A percentile compares a stretch with the other conserved stretches of the same genome.
phyloP scores from a whole-genome alignment of 2,888 invertebrate genomes.

The Calliphora vomitoria region DNA sequence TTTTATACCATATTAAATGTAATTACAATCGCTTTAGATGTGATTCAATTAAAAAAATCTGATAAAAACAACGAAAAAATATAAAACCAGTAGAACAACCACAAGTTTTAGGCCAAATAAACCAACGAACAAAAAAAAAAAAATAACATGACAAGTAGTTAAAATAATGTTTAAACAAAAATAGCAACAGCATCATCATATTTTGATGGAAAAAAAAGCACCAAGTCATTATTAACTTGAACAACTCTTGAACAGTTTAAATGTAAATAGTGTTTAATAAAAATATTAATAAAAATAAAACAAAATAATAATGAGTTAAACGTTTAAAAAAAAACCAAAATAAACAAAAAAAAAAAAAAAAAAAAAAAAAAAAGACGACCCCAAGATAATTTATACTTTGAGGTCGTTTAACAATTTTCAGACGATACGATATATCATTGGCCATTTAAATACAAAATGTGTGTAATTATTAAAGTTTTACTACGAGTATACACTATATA shows the following conservation, averaged over 20 bases:
- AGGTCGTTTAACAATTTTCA: slow-evolving; percentile 35
- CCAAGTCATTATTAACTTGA: slow-evolving; percentile 34
- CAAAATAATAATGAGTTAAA: neutral
- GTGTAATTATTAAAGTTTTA: too few species aligned
- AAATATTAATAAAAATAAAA: neutral
- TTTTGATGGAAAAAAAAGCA: slow-evolving; percentile 18
- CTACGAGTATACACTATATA: too few species aligned
- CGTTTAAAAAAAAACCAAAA: neutral
- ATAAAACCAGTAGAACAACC: slow-evolving; percentile 42
- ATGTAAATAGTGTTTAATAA: neutral
- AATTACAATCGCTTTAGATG: slow-evolving; percentile 38
- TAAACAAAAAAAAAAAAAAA: neutral
- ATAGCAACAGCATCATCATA: slow-evolving; percentile 26
- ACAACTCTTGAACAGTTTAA: slow-evolving; percentile 30
- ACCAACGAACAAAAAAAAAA: neutral
- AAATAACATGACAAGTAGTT: slow-evolving; percentile 28
- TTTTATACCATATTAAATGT: neutral
- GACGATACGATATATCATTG: neutral
- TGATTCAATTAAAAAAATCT: slow-evolving; percentile 40
- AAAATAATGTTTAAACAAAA: slow-evolving; percentile 3
- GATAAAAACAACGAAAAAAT: slow-evolving; percentile 11
- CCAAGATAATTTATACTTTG: slow-evolving; percentile 32
- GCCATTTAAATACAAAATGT: too few species aligned
- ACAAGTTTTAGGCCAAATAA: slow-evolving; percentile 32
- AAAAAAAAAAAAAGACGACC: slow-evolving; percentile 4